Evolutionary conservation across 2,888 invertebrate genomes (phyloP).

Genomic region (Drymonia ruficornis): DNA sequence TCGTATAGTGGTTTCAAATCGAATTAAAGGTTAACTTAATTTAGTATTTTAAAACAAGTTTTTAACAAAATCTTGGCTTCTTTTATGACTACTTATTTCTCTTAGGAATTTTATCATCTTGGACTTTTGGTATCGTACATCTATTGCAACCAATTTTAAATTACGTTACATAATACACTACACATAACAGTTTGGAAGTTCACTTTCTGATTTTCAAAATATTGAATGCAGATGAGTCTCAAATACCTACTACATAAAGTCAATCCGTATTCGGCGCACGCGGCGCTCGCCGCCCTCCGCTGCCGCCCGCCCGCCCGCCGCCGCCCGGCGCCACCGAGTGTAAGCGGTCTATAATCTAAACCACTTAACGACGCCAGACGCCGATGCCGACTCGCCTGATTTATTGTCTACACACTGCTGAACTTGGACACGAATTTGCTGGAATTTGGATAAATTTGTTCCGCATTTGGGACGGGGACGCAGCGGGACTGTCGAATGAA

Average conservation of each 20-base stretch:
- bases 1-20: too few species aligned
- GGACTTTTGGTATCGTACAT: too few species aligned
- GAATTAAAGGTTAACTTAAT: too few species aligned
- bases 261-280: not conserved
- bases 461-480: not conserved
- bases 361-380: slow-evolving; percentile 7
- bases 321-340: not conserved
- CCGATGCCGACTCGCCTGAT: slow-evolving; percentile 2
- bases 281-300: not conserved
- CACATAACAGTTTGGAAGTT: too few species aligned
- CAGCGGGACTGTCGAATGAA: not conserved
- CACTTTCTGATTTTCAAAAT: too few species aligned
- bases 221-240: not conserved
- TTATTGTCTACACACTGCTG: slow-evolving; percentile 5
- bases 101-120: too few species aligned
- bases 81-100: too few species aligned
- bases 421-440: slow-evolving; percentile 2
- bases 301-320: not conserved
- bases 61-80: too few species aligned
- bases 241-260: not conserved
- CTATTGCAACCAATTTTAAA: too few species aligned
- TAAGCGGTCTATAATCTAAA: slow-evolving; percentile 5
- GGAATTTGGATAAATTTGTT: not conserved
- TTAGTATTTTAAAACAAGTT: too few species aligned
- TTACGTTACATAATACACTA: too few species aligned